Percentiles rank a stretch among this genome's conserved stretches.
These are phyloP conservation scores for Phymastichus coffea DNA, from an alignment of 1,140 invertebrate species.

Conservation along the genomic window DNA sequence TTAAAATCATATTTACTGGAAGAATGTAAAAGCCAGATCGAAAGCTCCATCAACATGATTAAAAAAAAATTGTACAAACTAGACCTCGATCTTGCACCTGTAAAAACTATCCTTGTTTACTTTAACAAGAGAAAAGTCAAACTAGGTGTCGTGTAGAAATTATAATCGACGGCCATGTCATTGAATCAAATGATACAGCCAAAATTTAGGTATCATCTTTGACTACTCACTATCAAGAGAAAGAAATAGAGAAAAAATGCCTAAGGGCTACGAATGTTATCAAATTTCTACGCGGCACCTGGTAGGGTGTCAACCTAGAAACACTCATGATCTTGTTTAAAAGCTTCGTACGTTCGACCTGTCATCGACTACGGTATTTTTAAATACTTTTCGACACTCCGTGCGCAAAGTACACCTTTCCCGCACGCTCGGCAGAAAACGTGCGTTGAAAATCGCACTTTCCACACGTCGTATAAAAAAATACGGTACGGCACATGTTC, in stretches of 20 bases:
- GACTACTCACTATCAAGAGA: conserved; percentile 13
- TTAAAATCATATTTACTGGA: not conserved
- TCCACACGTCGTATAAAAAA: too few relatives aligned
- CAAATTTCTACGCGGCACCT: conserved; percentile 7
- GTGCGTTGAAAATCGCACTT: too few relatives aligned
- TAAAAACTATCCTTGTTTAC: conserved; percentile 14
- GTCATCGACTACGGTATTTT: conserved; percentile 16
- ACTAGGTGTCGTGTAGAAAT: not conserved
- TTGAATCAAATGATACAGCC: not conserved
- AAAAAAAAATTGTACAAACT: conserved; percentile 5
- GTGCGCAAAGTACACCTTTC: too few relatives aligned
- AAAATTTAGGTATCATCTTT: conserved; percentile 18
- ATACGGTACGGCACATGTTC: too few relatives aligned
- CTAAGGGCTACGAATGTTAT: not conserved
- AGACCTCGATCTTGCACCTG: not conserved
- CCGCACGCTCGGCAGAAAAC: not conserved
- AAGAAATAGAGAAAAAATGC: conserved; percentile 1
- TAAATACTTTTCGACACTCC: too few relatives aligned
- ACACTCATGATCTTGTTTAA: conserved; percentile 6
- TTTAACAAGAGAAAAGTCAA: conserved; percentile 15
- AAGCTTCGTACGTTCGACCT: conserved; percentile 6
- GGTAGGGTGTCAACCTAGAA: conserved; percentile 12
- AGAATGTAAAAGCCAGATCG: conserved; percentile 7
- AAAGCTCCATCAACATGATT: not conserved
- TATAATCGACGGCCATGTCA: not conserved